phyloP scores from a whole-genome alignment of 1,140 invertebrate genomes.

The Drosophila truncata region DNA sequence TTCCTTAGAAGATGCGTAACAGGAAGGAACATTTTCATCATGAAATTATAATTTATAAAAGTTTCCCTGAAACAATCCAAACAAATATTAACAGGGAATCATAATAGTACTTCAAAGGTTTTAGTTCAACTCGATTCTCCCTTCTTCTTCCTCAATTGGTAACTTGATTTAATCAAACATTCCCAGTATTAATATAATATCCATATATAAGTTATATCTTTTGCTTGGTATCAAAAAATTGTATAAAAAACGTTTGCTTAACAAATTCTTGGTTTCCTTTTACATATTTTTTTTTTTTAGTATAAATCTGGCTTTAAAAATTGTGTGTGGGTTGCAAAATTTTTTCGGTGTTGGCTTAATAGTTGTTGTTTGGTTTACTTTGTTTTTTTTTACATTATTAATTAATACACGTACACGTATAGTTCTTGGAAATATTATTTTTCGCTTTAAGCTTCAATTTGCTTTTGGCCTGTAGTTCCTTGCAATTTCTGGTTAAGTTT shows the following conservation, averaged over 20 bases:
- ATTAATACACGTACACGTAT: conserved; percentile 11
- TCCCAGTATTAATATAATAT: conserved; percentile 53
- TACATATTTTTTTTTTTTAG: conserved; percentile 11
- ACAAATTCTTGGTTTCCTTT: conserved; percentile 64
- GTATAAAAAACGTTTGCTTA: conserved; percentile 79
- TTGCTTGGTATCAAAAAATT: conserved; percentile 78
- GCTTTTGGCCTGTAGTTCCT: conserved; percentile 52
- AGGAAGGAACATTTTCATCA: conserved; percentile 10
- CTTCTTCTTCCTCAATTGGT: neutral
- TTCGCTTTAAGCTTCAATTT: conserved; percentile 39
- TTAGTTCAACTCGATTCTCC: conserved; percentile 27
- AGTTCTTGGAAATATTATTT: conserved; percentile 27
- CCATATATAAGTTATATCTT: conserved; percentile 66
- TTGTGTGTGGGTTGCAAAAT: conserved; percentile 62
- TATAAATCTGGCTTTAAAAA: conserved; percentile 76
- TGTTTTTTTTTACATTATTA: conserved; percentile 12
- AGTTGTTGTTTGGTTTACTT: conserved; percentile 23
- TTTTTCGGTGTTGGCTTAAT: conserved; percentile 39
- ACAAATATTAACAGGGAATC: neutral
- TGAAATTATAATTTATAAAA: conserved; percentile 1
- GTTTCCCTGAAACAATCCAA: conserved; percentile 20
- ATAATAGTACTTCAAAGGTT: neutral
- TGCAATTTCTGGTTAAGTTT: conserved; percentile 18
- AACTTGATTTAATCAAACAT: conserved; percentile 34
- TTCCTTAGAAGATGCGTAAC: neutral